These are phyloP conservation scores for Accipiter virgatus DNA, from an alignment of 2,113 vertebrate species.

Conservation along the genomic window DNA sequence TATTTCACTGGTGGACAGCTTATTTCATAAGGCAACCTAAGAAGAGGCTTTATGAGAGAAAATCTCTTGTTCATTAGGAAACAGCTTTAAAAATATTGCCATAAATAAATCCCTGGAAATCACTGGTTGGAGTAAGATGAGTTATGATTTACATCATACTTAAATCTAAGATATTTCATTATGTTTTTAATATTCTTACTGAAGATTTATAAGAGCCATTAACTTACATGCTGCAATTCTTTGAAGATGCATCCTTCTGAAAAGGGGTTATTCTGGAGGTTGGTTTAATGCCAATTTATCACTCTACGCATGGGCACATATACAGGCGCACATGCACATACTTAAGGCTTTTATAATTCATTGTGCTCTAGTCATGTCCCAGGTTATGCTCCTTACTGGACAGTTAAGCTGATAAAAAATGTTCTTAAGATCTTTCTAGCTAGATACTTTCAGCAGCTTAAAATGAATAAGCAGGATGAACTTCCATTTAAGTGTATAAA, in stretches of 20 bases:
- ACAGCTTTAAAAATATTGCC: conserved; percentile 13
- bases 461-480: conserved; percentile 38
- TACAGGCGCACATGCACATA: background rate
- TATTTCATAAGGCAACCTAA: background rate
- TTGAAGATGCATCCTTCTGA: background rate
- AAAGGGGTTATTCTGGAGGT: background rate
- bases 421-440: conserved; percentile 31
- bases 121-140: conserved; percentile 1
- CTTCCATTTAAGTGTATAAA: background rate
- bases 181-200: background rate
- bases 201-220: background rate
- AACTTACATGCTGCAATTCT: background rate
- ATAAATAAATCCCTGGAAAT: conserved; percentile 7
- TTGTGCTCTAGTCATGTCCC: background rate
- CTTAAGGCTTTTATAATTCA: background rate
- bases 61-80: conserved; percentile 21
- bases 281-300: background rate
- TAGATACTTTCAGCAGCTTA: conserved; percentile 40
- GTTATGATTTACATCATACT: conserved; percentile 1
- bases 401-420: conserved; percentile 26
- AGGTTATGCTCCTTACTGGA: background rate
- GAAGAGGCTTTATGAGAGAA: background rate
- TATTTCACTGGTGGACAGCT: background rate
- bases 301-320: too few relatives aligned
- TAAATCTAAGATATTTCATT: conserved; percentile 26